A percentile compares a stretch with the other conserved stretches of the same genome.
phyloP scores from a whole-genome alignment of 2,113 vertebrate genomes.

The Bufo gargarizans region DNA sequence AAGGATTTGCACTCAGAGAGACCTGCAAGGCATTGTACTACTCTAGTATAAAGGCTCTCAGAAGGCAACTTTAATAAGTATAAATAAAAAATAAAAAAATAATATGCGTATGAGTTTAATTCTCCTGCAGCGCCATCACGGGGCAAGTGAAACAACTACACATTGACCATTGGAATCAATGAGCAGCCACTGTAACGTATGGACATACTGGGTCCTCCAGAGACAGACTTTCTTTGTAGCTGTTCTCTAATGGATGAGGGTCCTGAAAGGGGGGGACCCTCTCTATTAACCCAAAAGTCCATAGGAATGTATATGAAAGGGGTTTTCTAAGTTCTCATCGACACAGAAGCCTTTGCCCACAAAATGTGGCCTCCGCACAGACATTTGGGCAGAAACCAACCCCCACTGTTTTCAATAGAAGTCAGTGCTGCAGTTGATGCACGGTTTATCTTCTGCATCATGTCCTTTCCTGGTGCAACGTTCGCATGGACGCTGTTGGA shows the following conservation, averaged over 20 bases:
- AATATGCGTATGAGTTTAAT: neutral
- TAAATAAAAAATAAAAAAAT: neutral
- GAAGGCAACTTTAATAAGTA: neutral
- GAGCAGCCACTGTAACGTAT: neutral
- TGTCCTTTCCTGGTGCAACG: too few relatives aligned
- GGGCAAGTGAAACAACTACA: neutral
- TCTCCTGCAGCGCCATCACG: neutral
- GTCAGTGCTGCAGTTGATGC: too few relatives aligned
- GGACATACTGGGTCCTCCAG: neutral
- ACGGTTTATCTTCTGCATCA: too few relatives aligned
- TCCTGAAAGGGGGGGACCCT: neutral
- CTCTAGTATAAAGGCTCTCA: neutral
- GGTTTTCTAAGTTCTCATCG: too few relatives aligned
- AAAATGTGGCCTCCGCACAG: too few relatives aligned
- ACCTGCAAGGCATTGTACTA: conserved; percentile 41
- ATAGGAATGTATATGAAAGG: neutral
- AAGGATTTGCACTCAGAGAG: conserved; percentile 34
- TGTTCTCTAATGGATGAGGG: neutral
- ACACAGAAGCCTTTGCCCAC: too few relatives aligned
- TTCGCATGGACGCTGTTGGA: too few relatives aligned
- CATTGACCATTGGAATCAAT: neutral
- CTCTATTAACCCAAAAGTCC: neutral
- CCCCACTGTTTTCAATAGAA: too few relatives aligned
- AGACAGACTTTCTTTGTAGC: neutral
- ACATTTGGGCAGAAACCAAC: too few relatives aligned